Evolutionary conservation across 2,888 invertebrate species (phyloP).

Genomic region (Drosophila atroscutellata): DNA sequence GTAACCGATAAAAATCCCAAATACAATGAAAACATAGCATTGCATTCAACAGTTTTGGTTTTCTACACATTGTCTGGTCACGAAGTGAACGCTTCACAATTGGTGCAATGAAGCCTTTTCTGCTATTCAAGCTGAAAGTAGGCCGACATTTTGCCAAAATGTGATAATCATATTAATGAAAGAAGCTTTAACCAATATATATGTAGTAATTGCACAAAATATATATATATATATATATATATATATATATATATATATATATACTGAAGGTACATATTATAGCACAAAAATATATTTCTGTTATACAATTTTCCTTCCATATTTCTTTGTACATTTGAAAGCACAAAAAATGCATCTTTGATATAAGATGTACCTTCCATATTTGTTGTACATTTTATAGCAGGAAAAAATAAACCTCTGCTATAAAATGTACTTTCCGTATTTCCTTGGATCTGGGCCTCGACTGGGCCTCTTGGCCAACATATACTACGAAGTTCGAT

Average conservation of each 20-base stretch:
- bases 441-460: background rate
- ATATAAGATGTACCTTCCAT: background rate
- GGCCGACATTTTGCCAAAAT: background rate
- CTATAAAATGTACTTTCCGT: background rate
- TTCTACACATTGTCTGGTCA: background rate
- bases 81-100: background rate
- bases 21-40: background rate
- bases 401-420: accelerated
- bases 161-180: background rate
- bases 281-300: no score
- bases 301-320: no score
- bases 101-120: background rate
- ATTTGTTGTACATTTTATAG: background rate
- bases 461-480: background rate
- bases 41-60: background rate
- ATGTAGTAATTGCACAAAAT: no score
- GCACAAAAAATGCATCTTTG: background rate
- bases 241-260: no score
- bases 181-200: no score
- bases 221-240: no score
- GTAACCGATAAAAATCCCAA: background rate
- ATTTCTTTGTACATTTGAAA: no score
- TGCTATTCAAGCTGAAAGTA: background rate
- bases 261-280: no score
- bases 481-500: background rate